Base-by-base conservation (phyloP, 2,888 invertebrate species). In the Volucella inanis region DNA sequence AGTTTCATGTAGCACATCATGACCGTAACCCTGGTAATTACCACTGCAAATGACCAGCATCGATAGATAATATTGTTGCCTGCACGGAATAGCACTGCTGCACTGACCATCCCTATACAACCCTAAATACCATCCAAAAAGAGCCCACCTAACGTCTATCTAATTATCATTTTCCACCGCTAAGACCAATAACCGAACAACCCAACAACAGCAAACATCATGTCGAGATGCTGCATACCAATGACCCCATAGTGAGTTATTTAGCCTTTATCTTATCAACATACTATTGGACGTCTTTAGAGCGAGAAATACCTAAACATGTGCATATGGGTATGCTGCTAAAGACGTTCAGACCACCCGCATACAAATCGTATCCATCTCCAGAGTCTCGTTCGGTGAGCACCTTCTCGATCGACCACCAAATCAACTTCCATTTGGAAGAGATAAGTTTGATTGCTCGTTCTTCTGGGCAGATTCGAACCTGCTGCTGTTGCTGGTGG, bases 241-340 rank as follows among this genome's bases (percentile, higher is more conserved):
- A 65, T 79, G 85, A 76, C 67, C 67, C 85, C 85, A 85, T 81
- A 85, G 85, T 85, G 85, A 85, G 85, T 85, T 85, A 85, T 85
- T 81, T 72, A 61, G 76, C 81, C 77, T 81, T 85, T 81, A 85
- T 85, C 85, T 85, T 85, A 85, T 85, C 85, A 81, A 77, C 81
- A 49, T 81, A 76, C 76, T 72, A 71, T 81, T 81, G 76, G 76
- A 74, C 55, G 83, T 79, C 74, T 79, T 74, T 74, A 41, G 49
- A 67, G 78, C 64, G 68, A 55, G 41, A 80, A 43, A 61, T 61
- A 79, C 65, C 79, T 45, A 38, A 14, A 38, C 45, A 45, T 68
- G 64, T 54, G 52, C 65, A 80, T 84, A 84, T 75, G 83, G 71
- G 65, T 79, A 62, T 65, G 61, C 55, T 84, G 80, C 54, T 65